Conservation (phyloP, 1,140 invertebrate genomes). For the Scaptomyza pallida region DNA sequence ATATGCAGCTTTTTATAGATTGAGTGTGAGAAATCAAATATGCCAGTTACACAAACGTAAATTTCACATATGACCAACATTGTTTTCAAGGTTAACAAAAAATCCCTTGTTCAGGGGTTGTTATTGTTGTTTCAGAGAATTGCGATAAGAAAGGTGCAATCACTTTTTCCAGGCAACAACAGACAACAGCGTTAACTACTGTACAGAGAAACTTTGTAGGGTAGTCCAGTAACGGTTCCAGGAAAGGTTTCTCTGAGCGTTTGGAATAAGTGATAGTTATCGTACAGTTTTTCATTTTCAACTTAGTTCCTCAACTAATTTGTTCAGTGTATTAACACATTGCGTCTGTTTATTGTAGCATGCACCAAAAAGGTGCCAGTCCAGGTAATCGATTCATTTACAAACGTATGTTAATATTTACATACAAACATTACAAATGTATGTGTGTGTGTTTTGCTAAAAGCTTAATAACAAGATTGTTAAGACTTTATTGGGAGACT, state of each 20-base stretch:
- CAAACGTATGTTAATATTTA: conserved; percentile 10
- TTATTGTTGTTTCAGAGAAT: conserved; percentile 20
- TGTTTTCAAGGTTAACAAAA: conserved; percentile 40
- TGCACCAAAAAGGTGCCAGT: conserved; percentile 30
- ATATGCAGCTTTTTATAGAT: conserved; percentile 9
- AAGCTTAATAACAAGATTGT: conserved; percentile 23
- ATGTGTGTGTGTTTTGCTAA: conserved; percentile 1
- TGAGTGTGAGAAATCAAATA: not conserved
- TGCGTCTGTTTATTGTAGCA: conserved; percentile 20
- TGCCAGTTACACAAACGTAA: not conserved
- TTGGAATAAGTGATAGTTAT: not conserved
- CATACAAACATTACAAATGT: not conserved
- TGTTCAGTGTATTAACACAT: conserved; percentile 28
- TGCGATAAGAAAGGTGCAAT: conserved; percentile 43
- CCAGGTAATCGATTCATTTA: conserved; percentile 54
- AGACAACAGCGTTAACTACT: too few relatives aligned
- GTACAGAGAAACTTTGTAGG: conserved; percentile 10
- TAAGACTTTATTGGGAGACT: conserved; percentile 21
- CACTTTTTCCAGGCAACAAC: conserved; percentile 11
- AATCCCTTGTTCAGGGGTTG: not conserved
- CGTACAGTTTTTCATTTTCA: not conserved
- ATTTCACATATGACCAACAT: conserved; percentile 25
- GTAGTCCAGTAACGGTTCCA: conserved; percentile 1
- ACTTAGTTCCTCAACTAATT: not conserved
- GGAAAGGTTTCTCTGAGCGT: conserved; percentile 19